Percentiles rank a stretch among this genome's conserved stretches.
phyloP scores from a whole-genome alignment of 2,797 vertebrate genomes.

The Darevskia mixta region DNA sequence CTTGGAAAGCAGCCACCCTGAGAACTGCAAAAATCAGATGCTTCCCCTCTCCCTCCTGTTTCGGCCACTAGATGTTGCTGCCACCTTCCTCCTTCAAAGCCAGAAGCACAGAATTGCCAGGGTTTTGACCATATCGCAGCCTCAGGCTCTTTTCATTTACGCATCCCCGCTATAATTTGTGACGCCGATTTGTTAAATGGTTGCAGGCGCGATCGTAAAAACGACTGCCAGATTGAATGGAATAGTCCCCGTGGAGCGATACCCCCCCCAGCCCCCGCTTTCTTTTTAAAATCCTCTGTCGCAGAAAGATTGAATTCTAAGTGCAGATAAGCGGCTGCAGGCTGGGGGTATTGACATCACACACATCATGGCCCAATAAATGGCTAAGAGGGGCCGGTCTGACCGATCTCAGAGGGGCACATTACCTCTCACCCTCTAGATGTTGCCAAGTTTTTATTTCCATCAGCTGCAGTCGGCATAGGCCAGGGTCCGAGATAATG shows the following conservation, averaged over 20 bases:
- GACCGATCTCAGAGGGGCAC: no score
- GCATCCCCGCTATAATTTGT: not conserved
- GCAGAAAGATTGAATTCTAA: not conserved
- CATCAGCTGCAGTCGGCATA: not conserved
- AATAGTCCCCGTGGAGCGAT: not conserved
- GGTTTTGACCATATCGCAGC: no score
- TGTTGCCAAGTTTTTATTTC: not conserved
- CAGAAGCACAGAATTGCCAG: not conserved
- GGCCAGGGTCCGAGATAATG: no score
- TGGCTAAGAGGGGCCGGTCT: no score
- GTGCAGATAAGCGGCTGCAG: rapidly evolving
- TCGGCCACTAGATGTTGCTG: not conserved
- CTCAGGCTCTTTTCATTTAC: no score
- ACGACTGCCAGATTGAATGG: not conserved
- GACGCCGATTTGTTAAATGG: not conserved
- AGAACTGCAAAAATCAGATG: not conserved
- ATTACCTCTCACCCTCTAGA: not conserved
- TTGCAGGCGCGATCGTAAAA: no score
- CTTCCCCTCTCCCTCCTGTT: rapidly evolving
- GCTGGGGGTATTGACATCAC: not conserved
- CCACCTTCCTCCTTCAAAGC: not conserved
- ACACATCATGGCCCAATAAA: not conserved
- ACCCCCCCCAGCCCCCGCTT: no score
- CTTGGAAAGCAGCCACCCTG: not conserved
- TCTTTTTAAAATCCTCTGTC: not conserved